Conservation (phyloP, 2,888 invertebrate species). For the Caenorhabditis afra region DNA sequence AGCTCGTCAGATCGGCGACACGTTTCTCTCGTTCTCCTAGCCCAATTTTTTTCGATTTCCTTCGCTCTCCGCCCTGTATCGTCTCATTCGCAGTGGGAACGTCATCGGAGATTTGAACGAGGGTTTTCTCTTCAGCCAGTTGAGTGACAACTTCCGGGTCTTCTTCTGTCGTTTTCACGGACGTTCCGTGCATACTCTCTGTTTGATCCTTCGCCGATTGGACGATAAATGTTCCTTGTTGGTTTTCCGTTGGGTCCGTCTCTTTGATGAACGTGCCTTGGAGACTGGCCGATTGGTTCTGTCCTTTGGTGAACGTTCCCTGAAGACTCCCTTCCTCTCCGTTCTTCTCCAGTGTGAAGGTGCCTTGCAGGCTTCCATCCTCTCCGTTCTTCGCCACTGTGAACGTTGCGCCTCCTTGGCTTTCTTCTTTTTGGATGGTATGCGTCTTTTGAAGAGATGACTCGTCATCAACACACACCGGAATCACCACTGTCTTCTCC, state of each 20-base stretch:
- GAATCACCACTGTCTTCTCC: background rate
- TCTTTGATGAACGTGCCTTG: slow-evolving; percentile 10
- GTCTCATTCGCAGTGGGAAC: slow-evolving; percentile 7
- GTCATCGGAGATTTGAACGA: background rate
- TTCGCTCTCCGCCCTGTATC: background rate
- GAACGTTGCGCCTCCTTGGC: background rate
- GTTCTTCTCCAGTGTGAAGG: slow-evolving; percentile 6
- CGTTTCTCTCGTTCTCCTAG: slow-evolving; percentile 19
- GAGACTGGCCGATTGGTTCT: background rate
- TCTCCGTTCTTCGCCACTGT: slow-evolving; percentile 5
- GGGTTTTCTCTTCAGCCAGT: background rate
- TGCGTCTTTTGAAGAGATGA: slow-evolving; percentile 24
- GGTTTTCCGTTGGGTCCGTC: background rate
- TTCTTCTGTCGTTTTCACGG: background rate
- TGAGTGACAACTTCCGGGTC: background rate
- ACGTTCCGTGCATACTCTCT: background rate
- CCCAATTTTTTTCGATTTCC: slow-evolving; percentile 6
- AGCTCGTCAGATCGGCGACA: slow-evolving; percentile 6
- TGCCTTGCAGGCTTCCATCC: background rate
- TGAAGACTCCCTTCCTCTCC: background rate
- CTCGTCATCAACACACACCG: background rate
- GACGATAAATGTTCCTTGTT: slow-evolving; percentile 22
- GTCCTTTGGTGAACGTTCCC: background rate
- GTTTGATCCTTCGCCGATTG: background rate
- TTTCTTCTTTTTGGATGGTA: slow-evolving; percentile 3